Conservation (phyloP, 64 coral and sea anemone genomes). For the Actinia tenebrosa region DNA sequence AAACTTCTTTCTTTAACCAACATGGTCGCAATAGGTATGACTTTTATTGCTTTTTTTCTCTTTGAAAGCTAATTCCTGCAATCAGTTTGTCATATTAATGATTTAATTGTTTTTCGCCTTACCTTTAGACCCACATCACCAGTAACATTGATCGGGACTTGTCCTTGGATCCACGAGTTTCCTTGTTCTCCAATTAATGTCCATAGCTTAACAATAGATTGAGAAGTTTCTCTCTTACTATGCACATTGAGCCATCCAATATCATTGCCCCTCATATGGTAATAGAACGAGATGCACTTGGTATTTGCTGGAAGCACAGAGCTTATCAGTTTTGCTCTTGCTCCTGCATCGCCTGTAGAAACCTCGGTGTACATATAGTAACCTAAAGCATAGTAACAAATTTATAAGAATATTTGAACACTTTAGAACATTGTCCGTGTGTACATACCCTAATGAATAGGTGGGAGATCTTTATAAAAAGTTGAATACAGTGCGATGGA, state of each 20-base stretch:
- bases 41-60: too few species aligned
- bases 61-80: too few species aligned
- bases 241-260: slow-evolving; percentile 86
- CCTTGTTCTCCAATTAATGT: slow-evolving; percentile 28
- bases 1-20: too few species aligned
- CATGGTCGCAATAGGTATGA: too few species aligned
- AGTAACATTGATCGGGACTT: not conserved
- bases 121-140: not conserved
- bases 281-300: slow-evolving; percentile 89
- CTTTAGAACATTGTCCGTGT: too few species aligned
- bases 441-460: too few species aligned
- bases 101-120: too few species aligned
- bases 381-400: slow-evolving; percentile 13
- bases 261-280: slow-evolving; percentile 76
- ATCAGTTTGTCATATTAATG: too few species aligned
- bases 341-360: not conserved
- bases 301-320: slow-evolving; percentile 22
- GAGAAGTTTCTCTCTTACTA: slow-evolving; percentile 2
- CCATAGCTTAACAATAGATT: not conserved
- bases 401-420: too few species aligned
- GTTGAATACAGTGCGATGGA: too few species aligned
- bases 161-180: slow-evolving; percentile 13
- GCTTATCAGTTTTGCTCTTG: slow-evolving; percentile 47
- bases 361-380: slow-evolving; percentile 77
- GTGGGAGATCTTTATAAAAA: too few species aligned